Conservation (phyloP, 2,113 vertebrate genomes). For the Phalacrocorax aristotelis region DNA sequence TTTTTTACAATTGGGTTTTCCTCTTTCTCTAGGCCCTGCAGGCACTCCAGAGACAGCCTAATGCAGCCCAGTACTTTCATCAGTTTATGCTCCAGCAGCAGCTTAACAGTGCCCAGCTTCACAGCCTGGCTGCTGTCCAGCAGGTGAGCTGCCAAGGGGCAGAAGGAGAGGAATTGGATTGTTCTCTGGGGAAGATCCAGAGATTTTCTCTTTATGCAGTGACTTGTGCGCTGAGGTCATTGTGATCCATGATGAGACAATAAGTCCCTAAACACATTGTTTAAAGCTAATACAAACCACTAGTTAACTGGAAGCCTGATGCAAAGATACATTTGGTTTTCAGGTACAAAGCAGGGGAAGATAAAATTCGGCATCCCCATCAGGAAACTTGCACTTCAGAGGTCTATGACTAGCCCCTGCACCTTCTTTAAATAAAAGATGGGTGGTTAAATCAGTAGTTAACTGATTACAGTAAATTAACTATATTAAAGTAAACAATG, state of each 20-base stretch:
- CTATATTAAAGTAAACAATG: background rate
- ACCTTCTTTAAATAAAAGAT: background rate
- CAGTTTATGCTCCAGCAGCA: constrained; percentile 99
- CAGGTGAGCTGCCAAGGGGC: constrained; percentile 82
- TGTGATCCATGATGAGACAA: background rate
- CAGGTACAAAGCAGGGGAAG: background rate
- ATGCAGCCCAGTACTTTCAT: constrained; percentile 97
- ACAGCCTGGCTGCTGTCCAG: constrained; percentile 96
- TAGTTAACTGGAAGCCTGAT: background rate
- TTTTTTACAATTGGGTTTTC: background rate
- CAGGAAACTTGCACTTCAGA: background rate
- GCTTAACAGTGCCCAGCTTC: constrained; percentile 92
- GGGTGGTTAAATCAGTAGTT: background rate
- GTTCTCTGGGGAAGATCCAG: background rate
- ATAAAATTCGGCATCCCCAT: background rate
- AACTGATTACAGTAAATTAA: background rate
- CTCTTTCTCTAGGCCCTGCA: constrained; percentile 85
- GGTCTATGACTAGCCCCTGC: background rate
- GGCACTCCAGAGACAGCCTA: constrained; percentile 94
- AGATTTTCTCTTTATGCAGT: background rate
- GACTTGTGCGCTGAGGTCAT: background rate
- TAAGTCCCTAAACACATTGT: background rate
- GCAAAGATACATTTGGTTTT: background rate
- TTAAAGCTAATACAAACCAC: background rate
- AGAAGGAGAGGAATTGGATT: background rate